Evolutionary conservation across 2,888 invertebrate genomes (phyloP).

Genomic region (Operophtera brumata): DNA sequence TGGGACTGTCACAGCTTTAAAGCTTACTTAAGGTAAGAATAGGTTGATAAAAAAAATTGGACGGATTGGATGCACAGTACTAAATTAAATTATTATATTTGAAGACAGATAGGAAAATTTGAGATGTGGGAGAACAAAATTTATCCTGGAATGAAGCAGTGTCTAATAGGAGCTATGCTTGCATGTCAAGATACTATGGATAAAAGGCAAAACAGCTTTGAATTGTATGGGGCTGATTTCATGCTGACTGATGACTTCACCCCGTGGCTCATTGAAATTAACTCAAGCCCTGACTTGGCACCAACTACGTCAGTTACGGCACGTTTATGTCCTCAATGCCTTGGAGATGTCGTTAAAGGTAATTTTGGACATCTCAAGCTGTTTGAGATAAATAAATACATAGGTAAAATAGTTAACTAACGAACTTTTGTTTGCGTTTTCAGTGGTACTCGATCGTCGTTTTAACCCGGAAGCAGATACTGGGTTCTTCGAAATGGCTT

Average conservation of each 20-base stretch:
- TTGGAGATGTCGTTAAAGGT: constrained; percentile 97
- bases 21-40: constrained; percentile 81
- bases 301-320: constrained; percentile 95
- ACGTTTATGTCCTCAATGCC: constrained; percentile 90
- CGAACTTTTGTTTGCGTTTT: constrained; percentile 32
- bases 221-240: constrained; percentile 97
- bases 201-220: constrained; percentile 90
- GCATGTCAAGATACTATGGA: constrained; percentile 94
- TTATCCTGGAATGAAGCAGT: constrained; percentile 93
- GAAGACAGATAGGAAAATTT: constrained; percentile 86
- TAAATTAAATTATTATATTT: constrained; percentile 39
- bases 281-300: constrained; percentile 95
- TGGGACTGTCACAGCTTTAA: constrained; percentile 95
- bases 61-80: constrained; percentile 17
- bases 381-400: neutral
- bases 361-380: neutral
- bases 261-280: constrained; percentile 97
- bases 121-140: constrained; percentile 91
- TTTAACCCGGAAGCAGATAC: constrained; percentile 87
- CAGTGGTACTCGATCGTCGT: constrained; percentile 89
- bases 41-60: constrained; percentile 12
- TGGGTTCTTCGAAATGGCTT: constrained; percentile 89
- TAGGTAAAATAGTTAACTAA: neutral
- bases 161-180: constrained; percentile 87
- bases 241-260: constrained; percentile 93